A percentile compares a stretch with the other conserved stretches of the same genome.
Evolutionary conservation across 2,113 vertebrate genomes (phyloP).

Genomic region (Phalacrocorax aristotelis): DNA sequence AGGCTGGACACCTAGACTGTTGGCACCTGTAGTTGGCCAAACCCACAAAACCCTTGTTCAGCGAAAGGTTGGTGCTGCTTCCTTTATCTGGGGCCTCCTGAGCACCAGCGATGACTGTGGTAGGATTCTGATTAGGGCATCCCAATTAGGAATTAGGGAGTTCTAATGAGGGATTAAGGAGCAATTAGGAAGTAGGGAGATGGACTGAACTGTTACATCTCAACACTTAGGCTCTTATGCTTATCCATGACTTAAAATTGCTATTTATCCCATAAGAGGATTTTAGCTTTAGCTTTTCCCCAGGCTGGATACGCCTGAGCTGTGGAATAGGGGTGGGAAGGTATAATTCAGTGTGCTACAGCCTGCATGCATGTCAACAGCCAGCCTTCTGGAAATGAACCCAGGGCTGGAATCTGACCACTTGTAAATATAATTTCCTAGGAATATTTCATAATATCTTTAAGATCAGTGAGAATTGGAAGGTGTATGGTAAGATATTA

Average conservation of each 20-base stretch:
- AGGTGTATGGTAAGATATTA: background rate
- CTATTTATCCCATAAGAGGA: slow-evolving; percentile 43
- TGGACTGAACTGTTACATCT: background rate
- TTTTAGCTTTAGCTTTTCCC: slow-evolving; percentile 27
- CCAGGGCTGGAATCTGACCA: background rate
- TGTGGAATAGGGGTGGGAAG: background rate
- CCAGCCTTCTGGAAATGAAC: background rate
- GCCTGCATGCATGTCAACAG: background rate
- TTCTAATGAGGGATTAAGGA: background rate
- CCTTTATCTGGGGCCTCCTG: background rate
- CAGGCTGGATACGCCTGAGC: background rate
- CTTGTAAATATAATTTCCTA: background rate
- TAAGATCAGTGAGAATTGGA: background rate
- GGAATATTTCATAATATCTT: background rate
- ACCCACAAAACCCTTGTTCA: background rate
- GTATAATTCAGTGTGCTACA: background rate
- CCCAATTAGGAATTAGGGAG: slow-evolving; percentile 34
- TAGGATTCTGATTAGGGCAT: background rate
- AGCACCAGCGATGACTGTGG: background rate
- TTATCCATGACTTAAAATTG: slow-evolving; percentile 40
- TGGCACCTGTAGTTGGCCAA: background rate
- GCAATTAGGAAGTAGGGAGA: background rate
- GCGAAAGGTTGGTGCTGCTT: background rate
- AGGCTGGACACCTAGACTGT: background rate
- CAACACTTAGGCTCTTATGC: background rate